These are phyloP conservation scores for Orthonychiurus folsomi DNA, from an alignment of 2,888 invertebrate species.

Conservation along the genomic window DNA sequence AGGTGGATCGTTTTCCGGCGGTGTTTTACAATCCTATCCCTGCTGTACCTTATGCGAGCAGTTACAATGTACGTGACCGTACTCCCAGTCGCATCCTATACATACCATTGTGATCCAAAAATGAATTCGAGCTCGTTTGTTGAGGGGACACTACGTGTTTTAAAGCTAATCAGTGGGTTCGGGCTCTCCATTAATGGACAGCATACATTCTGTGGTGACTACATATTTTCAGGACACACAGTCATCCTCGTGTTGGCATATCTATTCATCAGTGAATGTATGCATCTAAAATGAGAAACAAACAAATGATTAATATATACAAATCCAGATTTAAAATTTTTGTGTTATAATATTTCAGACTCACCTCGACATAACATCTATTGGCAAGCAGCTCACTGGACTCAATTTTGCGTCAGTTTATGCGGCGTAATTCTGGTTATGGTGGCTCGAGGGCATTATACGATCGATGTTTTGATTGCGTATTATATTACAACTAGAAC, in stretches of 20 bases:
- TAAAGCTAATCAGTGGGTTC: slow-evolving; percentile 75
- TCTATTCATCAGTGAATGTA: slow-evolving; percentile 73
- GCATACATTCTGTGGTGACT: slow-evolving; percentile 86
- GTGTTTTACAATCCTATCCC: slow-evolving; percentile 68
- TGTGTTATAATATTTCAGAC: no score
- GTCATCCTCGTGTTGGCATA: slow-evolving; percentile 72
- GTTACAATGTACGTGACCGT: slow-evolving; percentile 77
- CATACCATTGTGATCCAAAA: slow-evolving; percentile 79
- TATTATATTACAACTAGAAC: slow-evolving; percentile 81
- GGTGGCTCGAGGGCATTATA: slow-evolving; percentile 69
- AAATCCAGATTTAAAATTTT: no score
- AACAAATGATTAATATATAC: no score
- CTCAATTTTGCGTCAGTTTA: slow-evolving; percentile 60
- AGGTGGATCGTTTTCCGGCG: slow-evolving; percentile 73
- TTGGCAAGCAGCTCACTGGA: slow-evolving; percentile 60
- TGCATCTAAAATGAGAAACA: no score
- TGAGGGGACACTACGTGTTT: slow-evolving; percentile 65
- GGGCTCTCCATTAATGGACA: slow-evolving; percentile 84
- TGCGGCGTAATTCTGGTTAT: slow-evolving; percentile 71
- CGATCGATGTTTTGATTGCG: slow-evolving; percentile 81
- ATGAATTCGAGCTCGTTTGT: slow-evolving; percentile 62
- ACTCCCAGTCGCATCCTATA: slow-evolving; percentile 54
- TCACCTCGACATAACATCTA: not conserved
- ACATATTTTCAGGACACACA: slow-evolving; percentile 86
- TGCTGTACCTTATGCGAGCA: slow-evolving; percentile 75